A percentile compares a stretch with the other conserved stretches of the same genome.
These are phyloP conservation scores for Tipula vernalis DNA, from an alignment of 2,888 invertebrate species.

Conservation along the genomic window DNA sequence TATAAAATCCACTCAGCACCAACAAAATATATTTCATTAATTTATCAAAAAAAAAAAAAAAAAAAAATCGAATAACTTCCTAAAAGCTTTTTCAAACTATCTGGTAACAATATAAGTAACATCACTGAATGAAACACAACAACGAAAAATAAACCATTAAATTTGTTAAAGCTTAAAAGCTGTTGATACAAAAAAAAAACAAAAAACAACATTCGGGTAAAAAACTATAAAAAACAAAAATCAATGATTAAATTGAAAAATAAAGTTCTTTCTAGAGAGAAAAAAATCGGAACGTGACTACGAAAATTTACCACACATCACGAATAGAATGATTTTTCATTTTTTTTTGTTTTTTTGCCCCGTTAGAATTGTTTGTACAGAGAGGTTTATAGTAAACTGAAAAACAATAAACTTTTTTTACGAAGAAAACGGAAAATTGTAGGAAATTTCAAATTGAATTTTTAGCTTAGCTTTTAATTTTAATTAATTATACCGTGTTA, in stretches of 20 bases:
- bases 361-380: background rate
- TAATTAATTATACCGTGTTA: background rate
- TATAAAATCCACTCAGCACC: background rate
- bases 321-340: background rate
- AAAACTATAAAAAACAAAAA: background rate
- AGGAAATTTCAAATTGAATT: background rate
- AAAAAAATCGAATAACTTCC: background rate
- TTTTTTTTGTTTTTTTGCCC: background rate
- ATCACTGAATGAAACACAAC: background rate
- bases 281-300: background rate
- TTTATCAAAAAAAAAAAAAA: background rate
- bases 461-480: background rate
- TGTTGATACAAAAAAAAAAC: background rate
- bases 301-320: background rate
- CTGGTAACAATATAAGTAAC: background rate
- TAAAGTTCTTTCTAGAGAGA: background rate
- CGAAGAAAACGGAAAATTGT: background rate
- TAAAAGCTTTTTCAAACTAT: slow-evolving; percentile 1
- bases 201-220: background rate
- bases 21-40: background rate
- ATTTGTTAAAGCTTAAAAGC: slow-evolving; percentile 4
- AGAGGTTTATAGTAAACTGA: background rate
- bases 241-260: slow-evolving; percentile 4
- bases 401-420: background rate
- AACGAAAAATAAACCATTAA: background rate